A percentile compares a stretch with the other conserved stretches of the same genome.
These are phyloP conservation scores for Calycopis cecrops DNA, from an alignment of 1,140 invertebrate genomes.

Conservation along the genomic window DNA sequence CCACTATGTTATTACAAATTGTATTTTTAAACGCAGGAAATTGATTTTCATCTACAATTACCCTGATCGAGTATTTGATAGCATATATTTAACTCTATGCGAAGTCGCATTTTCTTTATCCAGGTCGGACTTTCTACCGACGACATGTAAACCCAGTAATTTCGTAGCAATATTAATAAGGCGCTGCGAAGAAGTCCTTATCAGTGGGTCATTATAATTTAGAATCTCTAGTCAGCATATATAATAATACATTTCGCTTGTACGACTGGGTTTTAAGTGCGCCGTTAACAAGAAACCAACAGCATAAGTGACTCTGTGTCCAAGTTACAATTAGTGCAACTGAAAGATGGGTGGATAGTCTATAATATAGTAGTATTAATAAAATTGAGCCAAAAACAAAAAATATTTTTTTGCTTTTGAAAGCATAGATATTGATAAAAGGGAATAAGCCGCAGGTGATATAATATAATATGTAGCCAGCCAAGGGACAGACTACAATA, in stretches of 20 bases:
- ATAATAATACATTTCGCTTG: not conserved
- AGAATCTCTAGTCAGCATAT: not conserved
- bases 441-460: no score
- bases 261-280: not conserved
- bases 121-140: constrained; percentile 8
- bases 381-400: no score
- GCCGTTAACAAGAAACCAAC: no score
- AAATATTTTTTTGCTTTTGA: no score
- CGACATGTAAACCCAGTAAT: not conserved
- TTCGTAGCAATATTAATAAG: constrained; percentile 2
- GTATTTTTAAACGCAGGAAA: not conserved
- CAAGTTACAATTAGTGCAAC: no score
- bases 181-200: not conserved
- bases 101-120: constrained; percentile 6
- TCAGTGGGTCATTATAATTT: constrained; percentile 2
- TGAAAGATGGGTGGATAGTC: no score
- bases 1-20: not conserved
- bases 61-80: not conserved
- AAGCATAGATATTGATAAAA: no score
- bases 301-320: no score
- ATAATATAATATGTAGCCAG: no score
- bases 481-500: no score
- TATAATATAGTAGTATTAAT: no score
- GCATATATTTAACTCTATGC: not conserved
- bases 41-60: constrained; percentile 6